Evolutionary conservation across 2,888 invertebrate species (phyloP), one percentile per base, ranked within the genome.

Genomic region (Abscondita cerata): DNA sequence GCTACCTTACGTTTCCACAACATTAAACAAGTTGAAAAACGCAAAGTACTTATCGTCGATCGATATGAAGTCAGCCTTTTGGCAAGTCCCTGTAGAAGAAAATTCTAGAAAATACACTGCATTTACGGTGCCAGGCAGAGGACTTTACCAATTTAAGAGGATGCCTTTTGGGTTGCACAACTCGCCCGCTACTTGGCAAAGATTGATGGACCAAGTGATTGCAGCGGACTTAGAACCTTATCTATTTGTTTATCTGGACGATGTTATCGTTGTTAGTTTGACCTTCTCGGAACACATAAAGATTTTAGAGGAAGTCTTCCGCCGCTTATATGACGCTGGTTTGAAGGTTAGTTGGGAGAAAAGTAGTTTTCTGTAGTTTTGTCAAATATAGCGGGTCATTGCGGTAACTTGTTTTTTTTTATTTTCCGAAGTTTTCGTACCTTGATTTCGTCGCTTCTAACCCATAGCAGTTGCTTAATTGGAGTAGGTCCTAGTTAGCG

Each of bases 71-170:
- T 50, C 50, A n/a, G 50, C 50, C 2, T 52, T 36, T 20, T 53
- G 41, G 41, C 53, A 53, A 15, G 40, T 53, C 18, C 13, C 20
- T 0, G 1, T 53, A 2, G 41, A 53, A 0, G 53, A 53, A 8
- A 9, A 40, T 1, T 25, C 19, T 4, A 53, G 15, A 13, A 3
- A 41, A 12, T 53, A 40, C 16, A 53, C 53, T 0, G 53, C 44
- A 1, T 53, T 53, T 16, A 25, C 41, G 1, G 31, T 53, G 1
- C 53, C 41, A 0, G 16, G 31, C 8, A 19, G 53, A 9, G 40
- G 40, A 4, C 41, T 41, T 12, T 53, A 13, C 41, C 53, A 53
- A 25, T 53, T 53, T n/a, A 53, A n/a, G 11, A 40, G 53, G 8
- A 8, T 53, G 15, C 31, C 44, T 1, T 53, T 53, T 41, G 53